Evolutionary conservation across 2,797 vertebrate species (phyloP).

Genomic region (Bryconaethiops microstoma): DNA sequence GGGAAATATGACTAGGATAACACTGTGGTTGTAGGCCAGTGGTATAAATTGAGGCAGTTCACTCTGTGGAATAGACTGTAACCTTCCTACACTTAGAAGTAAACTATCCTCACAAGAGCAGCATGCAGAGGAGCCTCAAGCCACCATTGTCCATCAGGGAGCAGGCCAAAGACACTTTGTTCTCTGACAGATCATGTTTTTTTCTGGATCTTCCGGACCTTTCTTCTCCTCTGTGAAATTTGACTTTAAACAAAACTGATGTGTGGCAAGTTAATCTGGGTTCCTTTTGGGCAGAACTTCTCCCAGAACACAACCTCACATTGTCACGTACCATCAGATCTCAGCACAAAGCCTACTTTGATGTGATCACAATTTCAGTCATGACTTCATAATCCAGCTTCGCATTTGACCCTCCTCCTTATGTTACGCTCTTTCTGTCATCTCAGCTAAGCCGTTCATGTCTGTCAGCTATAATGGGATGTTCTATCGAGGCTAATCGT

Average conservation of each 20-base stretch:
- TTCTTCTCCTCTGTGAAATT: conserved; percentile 57
- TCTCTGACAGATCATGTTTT: conserved; percentile 49
- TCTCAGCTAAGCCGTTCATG: conserved; percentile 64
- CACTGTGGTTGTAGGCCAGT: conserved; percentile 53
- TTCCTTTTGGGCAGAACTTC: conserved; percentile 63
- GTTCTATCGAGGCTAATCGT: conserved; percentile 61
- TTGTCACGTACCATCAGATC: conserved; percentile 79
- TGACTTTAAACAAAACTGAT: conserved; percentile 73
- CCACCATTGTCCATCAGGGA: conserved; percentile 59
- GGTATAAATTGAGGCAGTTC: conserved; percentile 56
- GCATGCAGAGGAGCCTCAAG: conserved; percentile 48
- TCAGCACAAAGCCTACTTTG: conserved; percentile 72
- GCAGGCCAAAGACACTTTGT: conserved; percentile 69
- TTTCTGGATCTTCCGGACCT: conserved; percentile 43
- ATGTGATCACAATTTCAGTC: conserved; percentile 70
- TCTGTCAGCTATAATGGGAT: conserved; percentile 59
- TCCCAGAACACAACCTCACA: conserved; percentile 70
- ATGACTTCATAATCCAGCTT: conserved; percentile 76
- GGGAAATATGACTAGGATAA: conserved; percentile 39
- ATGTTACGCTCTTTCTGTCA: conserved; percentile 65
- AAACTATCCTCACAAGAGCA: conserved; percentile 58
- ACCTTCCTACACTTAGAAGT: conserved; percentile 17
- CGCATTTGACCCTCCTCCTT: conserved; percentile 70
- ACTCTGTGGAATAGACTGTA: conserved; percentile 38
- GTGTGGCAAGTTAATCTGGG: conserved; percentile 71